Evolutionary conservation across 1,140 invertebrate species (phyloP).

Genomic region (Calosoma granatense): DNA sequence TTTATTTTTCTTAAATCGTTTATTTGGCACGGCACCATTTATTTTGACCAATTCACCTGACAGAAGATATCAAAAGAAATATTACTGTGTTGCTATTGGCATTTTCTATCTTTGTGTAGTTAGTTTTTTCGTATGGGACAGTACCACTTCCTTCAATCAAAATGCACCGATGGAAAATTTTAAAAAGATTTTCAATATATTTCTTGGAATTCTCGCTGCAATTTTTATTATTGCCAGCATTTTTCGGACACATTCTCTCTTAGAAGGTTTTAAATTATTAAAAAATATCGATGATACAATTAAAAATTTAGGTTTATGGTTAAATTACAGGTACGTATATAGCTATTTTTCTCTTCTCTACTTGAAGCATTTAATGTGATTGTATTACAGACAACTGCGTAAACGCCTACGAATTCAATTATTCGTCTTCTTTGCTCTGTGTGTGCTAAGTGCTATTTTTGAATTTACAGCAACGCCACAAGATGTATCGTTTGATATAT

Average conservation of each 20-base stretch:
- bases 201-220: slow-evolving; percentile 9
- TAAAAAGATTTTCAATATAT: not conserved
- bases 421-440: too few relatives aligned
- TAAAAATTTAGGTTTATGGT: slow-evolving; percentile 15
- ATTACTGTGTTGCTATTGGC: too few relatives aligned
- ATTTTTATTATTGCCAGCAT: slow-evolving; percentile 10
- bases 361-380: too few relatives aligned
- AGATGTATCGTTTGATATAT: not conserved
- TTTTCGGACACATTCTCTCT: slow-evolving; percentile 12
- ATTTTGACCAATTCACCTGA: not conserved
- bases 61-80: not conserved
- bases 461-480: too few relatives aligned
- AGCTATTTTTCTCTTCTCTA: not conserved
- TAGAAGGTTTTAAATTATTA: slow-evolving; percentile 16
- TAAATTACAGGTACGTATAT: slow-evolving; percentile 15
- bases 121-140: too few relatives aligned
- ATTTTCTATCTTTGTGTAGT: too few relatives aligned
- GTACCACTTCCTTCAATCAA: too few relatives aligned
- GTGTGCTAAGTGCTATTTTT: too few relatives aligned
- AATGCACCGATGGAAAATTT: not conserved
- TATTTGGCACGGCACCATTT: not conserved
- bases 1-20: not conserved
- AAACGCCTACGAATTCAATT: too few relatives aligned
- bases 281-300: slow-evolving; percentile 18
- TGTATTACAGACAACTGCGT: too few relatives aligned